Conservation (phyloP, 2,888 invertebrate species). For the Pristionchus entomophagus region DNA sequence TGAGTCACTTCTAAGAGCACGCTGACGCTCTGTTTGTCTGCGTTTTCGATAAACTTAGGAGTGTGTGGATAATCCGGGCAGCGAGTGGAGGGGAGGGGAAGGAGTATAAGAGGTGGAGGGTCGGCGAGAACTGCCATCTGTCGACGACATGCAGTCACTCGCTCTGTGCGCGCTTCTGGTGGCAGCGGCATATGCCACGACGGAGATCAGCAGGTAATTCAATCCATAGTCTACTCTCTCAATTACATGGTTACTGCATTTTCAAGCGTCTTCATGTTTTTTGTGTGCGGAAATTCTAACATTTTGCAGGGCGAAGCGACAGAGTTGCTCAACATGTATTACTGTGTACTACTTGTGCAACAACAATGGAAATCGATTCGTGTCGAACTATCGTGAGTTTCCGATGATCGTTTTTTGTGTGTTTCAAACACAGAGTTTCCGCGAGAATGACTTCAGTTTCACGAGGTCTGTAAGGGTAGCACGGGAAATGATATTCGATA, state of each 20-base stretch:
- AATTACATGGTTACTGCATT: too few species aligned
- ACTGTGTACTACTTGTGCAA: conserved; percentile 63
- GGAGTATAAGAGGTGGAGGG: background rate
- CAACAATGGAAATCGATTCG: conserved; percentile 53
- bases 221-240: too few species aligned
- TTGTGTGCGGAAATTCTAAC: background rate
- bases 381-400: conserved; percentile 60
- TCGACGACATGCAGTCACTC: background rate
- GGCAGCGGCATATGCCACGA: background rate
- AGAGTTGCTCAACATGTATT: conserved; percentile 50
- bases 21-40: conserved; percentile 15
- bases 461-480: background rate
- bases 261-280: too few species aligned
- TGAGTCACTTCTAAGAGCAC: background rate
- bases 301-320: conserved; percentile 56
- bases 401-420: background rate
- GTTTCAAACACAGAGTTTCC: background rate
- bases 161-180: background rate
- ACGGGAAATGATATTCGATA: background rate
- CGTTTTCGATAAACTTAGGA: conserved; percentile 44
- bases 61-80: conserved; percentile 7
- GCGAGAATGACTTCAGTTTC: background rate
- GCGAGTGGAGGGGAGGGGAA: too few species aligned
- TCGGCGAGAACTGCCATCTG: background rate
- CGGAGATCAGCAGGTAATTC: background rate